Percentiles rank a stretch among this genome's conserved stretches.
Conservation (phyloP, 1,140 invertebrate species). For the Drepana arcuata region DNA sequence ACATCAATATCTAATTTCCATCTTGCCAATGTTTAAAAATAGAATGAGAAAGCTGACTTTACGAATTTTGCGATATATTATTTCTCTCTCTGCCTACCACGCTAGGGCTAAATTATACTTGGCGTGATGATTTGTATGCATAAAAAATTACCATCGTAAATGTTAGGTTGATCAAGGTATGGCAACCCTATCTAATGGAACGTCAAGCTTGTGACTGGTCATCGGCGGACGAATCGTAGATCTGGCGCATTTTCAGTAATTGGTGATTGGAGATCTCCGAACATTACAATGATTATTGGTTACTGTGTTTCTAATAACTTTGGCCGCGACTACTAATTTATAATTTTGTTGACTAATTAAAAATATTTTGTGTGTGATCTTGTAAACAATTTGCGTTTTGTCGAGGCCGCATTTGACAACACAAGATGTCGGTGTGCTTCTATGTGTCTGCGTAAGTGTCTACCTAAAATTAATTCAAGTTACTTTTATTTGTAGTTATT, state of each 20-base stretch:
- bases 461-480: background rate
- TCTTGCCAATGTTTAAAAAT: too few species aligned
- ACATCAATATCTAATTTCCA: too few species aligned
- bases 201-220: conserved; percentile 71
- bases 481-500: background rate
- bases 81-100: too few species aligned
- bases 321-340: conserved; percentile 46
- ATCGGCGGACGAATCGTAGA: conserved; percentile 71
- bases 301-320: conserved; percentile 60
- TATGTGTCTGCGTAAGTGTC: conserved; percentile 66
- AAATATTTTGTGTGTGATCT: conserved; percentile 17
- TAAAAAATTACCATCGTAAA: too few species aligned
- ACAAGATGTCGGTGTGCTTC: conserved; percentile 69
- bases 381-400: conserved; percentile 20
- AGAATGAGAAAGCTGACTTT: too few species aligned
- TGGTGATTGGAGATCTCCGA: conserved; percentile 71
- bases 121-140: too few species aligned
- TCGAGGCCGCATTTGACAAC: conserved; percentile 19
- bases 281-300: conserved; percentile 70
- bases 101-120: too few species aligned
- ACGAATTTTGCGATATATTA: too few species aligned
- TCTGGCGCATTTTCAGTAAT: conserved; percentile 68
- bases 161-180: too few species aligned
- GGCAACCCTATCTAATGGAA: conserved; percentile 12
- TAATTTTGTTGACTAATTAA: conserved; percentile 25